Conservation (phyloP, 1,140 invertebrate genomes). For the Frieseomelitta varia region DNA sequence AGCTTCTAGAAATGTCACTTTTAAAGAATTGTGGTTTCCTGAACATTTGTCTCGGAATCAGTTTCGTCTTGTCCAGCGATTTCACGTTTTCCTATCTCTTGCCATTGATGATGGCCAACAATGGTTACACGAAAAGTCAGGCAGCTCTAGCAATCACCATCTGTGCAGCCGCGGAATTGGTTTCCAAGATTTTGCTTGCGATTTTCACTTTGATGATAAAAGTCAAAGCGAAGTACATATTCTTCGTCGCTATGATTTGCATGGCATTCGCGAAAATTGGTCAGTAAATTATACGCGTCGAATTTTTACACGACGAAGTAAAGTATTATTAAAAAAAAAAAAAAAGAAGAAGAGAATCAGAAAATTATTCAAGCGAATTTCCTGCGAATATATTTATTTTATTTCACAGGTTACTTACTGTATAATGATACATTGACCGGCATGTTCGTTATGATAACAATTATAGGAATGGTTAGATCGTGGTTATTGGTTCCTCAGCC, state of each 20-base stretch:
- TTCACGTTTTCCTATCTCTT: slow-evolving; percentile 74
- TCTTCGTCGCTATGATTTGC: slow-evolving; percentile 76
- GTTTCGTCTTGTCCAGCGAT: slow-evolving; percentile 75
- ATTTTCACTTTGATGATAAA: slow-evolving; percentile 74
- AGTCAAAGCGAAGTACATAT: slow-evolving; percentile 73
- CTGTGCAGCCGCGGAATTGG: slow-evolving; percentile 73
- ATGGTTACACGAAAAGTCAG: slow-evolving; percentile 71
- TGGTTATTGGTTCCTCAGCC: slow-evolving; percentile 76
- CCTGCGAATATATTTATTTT: neutral
- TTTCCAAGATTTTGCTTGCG: slow-evolving; percentile 73
- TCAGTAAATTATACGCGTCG: slow-evolving; percentile 33
- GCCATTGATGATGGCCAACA: slow-evolving; percentile 76
- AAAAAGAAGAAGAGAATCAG: too few species aligned
- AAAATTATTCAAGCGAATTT: neutral
- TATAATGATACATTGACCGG: slow-evolving; percentile 72
- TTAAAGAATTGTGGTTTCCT: slow-evolving; percentile 73
- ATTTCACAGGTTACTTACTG: slow-evolving; percentile 72
- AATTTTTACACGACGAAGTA: neutral
- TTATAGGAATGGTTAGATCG: slow-evolving; percentile 75
- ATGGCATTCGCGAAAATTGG: slow-evolving; percentile 75
- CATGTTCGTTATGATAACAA: slow-evolving; percentile 69
- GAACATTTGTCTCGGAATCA: slow-evolving; percentile 75
- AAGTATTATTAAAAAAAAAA: neutral
- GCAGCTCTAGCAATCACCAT: slow-evolving; percentile 74
- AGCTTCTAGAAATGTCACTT: slow-evolving; percentile 74